Evolutionary conservation across 2,797 vertebrate species (phyloP), one percentile per base, ranked within the genome.

Genomic region (Fundulus diaphanus): DNA sequence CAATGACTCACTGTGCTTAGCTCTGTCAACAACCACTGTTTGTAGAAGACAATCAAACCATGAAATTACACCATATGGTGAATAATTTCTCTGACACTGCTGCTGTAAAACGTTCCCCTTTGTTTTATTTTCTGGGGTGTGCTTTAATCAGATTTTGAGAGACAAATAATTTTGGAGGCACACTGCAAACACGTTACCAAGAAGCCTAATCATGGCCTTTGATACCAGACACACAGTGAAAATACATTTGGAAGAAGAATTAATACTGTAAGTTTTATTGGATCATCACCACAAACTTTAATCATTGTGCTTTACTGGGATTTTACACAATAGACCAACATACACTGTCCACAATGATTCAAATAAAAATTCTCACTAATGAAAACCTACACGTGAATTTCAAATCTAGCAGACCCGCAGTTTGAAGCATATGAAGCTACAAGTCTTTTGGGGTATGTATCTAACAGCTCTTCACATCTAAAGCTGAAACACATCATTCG

Each of bases 1-100:
- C 83, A 75, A 89, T 88, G 79, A 90, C 89, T 89, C 77, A 78
- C 73, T 84, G 84, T 83, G 70, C 70, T 72, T 67, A 27, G 78
- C 81, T 77, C 82, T 82, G 86, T 90, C 89, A 86, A 88, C 84
- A 78, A 83, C 68, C 76, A 48, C 69, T 63, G 71, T 78, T 85
- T 79, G 75, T 68, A 77, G 77, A 54, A 70, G 72, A 48, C 59
- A 37, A 71, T 77, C 70, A 81, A 73, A 83, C 65, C 51, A 67
- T 77, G 40, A 81, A 76, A 77, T 85, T 74, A 63, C 49, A 59
- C 66, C 57, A 68, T 72, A 57, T 80, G 66, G 69, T 35, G 74
- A 40, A 42, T 51, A 65, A 46, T 78, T 82, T 48, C 40, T 72
- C 27, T 81, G 66, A 42, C 13, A 44, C 40, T 33, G n/a, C 40